Evolutionary conservation across 1,140 invertebrate species (phyloP).

Genomic region (Cydia splendana): DNA sequence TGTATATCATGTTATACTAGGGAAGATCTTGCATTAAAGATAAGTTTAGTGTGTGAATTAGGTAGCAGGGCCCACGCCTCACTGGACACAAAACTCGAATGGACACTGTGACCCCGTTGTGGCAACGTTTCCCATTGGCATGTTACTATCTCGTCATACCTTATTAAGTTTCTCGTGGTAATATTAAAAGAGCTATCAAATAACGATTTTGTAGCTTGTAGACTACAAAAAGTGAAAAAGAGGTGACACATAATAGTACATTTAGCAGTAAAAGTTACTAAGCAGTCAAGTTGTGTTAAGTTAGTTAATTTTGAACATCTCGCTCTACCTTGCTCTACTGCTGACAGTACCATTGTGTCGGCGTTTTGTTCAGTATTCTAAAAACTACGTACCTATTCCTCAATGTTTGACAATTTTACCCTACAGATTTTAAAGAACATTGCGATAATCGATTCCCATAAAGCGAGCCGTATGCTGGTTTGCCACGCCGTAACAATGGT

Average conservation of each 20-base stretch:
- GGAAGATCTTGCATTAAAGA: background rate
- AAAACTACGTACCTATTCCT: too few species aligned
- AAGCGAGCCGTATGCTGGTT: too few species aligned
- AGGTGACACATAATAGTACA: background rate
- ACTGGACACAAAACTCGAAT: slow-evolving; percentile 17
- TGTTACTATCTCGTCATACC: slow-evolving; percentile 4
- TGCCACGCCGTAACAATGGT: too few species aligned
- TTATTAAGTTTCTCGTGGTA: slow-evolving; percentile 19
- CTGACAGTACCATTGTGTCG: too few species aligned
- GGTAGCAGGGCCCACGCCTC: slow-evolving; percentile 11
- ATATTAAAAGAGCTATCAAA: slow-evolving; percentile 2
- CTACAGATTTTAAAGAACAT: too few species aligned
- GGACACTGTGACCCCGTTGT: slow-evolving; percentile 26
- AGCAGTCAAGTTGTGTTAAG: too few species aligned
- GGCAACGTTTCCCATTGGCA: slow-evolving; percentile 14
- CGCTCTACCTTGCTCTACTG: too few species aligned
- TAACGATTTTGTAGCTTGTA: background rate
- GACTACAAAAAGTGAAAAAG: background rate
- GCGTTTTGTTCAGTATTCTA: too few species aligned
- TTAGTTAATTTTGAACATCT: too few species aligned
- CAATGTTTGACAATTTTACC: too few species aligned
- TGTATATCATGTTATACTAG: background rate
- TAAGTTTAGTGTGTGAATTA: background rate
- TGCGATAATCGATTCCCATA: too few species aligned
- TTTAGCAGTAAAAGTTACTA: background rate